phyloP scores from a whole-genome alignment of 2,113 vertebrate species.

The Morone chrysops region DNA sequence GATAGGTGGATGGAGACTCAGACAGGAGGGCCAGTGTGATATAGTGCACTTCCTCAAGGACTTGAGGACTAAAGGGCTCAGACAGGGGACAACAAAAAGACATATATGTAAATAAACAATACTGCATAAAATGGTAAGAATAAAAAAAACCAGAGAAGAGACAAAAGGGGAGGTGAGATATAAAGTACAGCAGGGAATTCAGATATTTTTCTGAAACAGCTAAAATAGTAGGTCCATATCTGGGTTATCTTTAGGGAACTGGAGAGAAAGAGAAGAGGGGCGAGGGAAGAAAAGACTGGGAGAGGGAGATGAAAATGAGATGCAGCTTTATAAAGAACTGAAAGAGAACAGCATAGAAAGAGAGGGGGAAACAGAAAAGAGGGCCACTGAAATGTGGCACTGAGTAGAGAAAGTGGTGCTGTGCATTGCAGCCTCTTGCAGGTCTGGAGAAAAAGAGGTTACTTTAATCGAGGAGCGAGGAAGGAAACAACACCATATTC shows the following conservation, averaged over 20 bases:
- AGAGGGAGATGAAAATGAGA: conserved; percentile 17
- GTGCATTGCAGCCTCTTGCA: neutral
- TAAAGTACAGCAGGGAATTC: conserved; percentile 25
- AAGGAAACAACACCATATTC: neutral
- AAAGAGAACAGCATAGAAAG: neutral
- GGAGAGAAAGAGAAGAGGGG: neutral
- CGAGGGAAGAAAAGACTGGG: neutral
- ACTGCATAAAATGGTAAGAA: neutral
- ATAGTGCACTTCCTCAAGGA: neutral
- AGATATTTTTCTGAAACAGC: conserved; percentile 4
- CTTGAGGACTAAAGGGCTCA: neutral
- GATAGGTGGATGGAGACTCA: neutral
- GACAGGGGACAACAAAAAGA: neutral
- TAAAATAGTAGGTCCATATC: conserved; percentile 28
- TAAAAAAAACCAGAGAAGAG: conserved; percentile 15
- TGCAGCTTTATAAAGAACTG: conserved; percentile 9
- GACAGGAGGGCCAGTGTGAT: neutral
- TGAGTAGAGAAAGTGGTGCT: neutral
- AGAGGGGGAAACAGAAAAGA: neutral
- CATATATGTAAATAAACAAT: conserved; percentile 1
- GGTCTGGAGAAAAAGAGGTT: neutral
- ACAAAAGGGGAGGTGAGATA: neutral
- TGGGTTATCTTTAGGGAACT: conserved; percentile 22
- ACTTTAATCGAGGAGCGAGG: neutral
- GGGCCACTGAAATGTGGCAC: neutral